phyloP scores from a whole-genome alignment of 2,888 invertebrate species.

The Calliopum simillimum region DNA sequence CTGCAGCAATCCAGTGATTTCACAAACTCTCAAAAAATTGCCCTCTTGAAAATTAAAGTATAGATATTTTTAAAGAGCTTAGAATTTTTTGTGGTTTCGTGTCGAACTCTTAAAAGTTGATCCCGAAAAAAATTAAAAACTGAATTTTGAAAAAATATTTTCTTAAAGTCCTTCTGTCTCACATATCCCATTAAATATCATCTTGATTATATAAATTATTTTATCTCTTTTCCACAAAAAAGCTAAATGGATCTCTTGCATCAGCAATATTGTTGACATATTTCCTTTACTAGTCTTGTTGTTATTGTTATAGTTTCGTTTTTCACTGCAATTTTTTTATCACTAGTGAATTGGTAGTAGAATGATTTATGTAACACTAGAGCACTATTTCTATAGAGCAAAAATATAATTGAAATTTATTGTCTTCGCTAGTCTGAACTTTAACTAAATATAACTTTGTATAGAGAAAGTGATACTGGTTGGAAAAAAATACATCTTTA shows the following conservation, averaged over 20 bases:
- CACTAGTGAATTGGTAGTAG: background rate
- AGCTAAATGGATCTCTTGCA: background rate
- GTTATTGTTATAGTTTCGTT: background rate
- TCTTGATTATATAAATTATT: conserved; percentile 5
- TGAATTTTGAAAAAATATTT: too few species aligned
- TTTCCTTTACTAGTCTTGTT: background rate
- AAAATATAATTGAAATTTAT: conserved; percentile 24
- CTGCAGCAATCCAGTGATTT: too few species aligned
- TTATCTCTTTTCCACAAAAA: background rate
- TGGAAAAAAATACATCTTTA: too few species aligned
- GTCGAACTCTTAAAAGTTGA: too few species aligned
- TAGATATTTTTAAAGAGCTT: too few species aligned
- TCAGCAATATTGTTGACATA: conserved; percentile 21
- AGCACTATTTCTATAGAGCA: background rate
- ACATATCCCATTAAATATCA: background rate
- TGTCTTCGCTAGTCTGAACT: conserved; percentile 5
- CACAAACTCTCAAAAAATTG: too few species aligned
- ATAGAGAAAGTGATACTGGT: too few species aligned
- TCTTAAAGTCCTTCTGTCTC: too few species aligned
- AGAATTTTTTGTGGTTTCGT: too few species aligned
- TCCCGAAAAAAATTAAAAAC: too few species aligned
- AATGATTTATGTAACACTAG: background rate
- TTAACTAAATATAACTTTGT: too few species aligned
- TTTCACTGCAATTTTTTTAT: background rate
- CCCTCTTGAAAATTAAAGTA: too few species aligned